phyloP scores from a whole-genome alignment of 2,113 vertebrate species.

The Gymnobelideus leadbeateri region DNA sequence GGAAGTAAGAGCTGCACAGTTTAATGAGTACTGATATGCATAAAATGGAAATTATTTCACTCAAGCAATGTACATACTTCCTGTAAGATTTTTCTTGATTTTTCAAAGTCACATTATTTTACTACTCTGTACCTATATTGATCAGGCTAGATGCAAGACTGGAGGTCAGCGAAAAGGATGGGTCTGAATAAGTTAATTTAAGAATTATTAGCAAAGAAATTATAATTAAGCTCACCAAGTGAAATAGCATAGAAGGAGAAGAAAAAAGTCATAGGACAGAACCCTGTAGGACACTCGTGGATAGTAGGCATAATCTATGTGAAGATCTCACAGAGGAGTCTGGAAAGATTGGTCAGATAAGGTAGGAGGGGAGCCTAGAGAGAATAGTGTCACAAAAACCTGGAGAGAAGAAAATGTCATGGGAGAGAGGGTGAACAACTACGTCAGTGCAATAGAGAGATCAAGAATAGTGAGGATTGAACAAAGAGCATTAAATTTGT shows the following conservation, averaged over 20 bases:
- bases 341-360: background rate
- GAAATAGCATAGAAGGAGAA: background rate
- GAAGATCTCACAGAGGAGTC: background rate
- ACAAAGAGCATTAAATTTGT: background rate
- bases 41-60: slow-evolving; percentile 49
- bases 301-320: background rate
- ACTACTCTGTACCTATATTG: background rate
- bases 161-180: background rate
- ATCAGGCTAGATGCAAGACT: background rate
- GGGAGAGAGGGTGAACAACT: background rate
- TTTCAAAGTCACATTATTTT: slow-evolving; percentile 1
- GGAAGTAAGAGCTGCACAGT: slow-evolving; percentile 58
- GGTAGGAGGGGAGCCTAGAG: background rate
- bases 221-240: background rate
- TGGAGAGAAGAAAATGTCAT: background rate
- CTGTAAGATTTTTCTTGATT: slow-evolving; percentile 49
- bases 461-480: background rate
- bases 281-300: background rate
- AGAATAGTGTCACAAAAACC: background rate
- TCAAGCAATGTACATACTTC: background rate
- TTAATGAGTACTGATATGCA: slow-evolving; percentile 43
- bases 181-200: background rate
- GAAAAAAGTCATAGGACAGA: background rate
- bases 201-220: background rate
- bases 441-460: background rate